Evolutionary conservation across 2,113 vertebrate species (phyloP), one percentile per base, ranked within the genome.

Genomic region (Marmota flaviventris): DNA sequence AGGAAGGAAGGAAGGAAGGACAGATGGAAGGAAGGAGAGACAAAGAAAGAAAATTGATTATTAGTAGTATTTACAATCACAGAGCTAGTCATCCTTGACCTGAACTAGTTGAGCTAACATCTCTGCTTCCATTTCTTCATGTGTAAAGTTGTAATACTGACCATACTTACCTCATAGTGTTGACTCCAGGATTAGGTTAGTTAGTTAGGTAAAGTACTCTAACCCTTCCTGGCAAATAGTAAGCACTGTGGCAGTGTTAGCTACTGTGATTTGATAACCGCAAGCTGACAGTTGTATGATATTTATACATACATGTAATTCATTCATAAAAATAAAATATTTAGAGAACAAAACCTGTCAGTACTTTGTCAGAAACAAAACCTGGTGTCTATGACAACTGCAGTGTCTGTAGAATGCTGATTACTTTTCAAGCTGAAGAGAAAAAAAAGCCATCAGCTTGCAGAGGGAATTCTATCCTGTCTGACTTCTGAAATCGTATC

Each of bases 391-490:
- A 96, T 69, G 58, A 79, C 70, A 79, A 82, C 18, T 37, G 39
- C 37, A 72, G 81, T 78, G n/a, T 88, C 83, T 93, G 51, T 10
- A 88, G 70, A 79, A 95, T 65, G 63, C 51, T 77, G 77, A 91
- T 82, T 73, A 65, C 27, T 42, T 89, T 72, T 45, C n/a, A 22
- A 94, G 42, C 37, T 76, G 45, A 85, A 93, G 27, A 70, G 7
- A 72, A 61, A 82, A 72, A 69, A 72, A 69, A 29, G 14, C 12
- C 63, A 69, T 20, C 81, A 27, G 17, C n/a, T 94, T 56, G 88
- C 10, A 8, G 25, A 42, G 63, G 12, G 14, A 89, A 65, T 79
- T 45, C 53, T 20, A 24, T 8, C 24, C 20, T 39, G 18, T 73
- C 14, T 77, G 27, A 34, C 61, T 39, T 5, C 16, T 63, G 61